These are phyloP conservation scores for Branchipolynoe longqiensis DNA, from an alignment of 2,888 invertebrate species.

Conservation along the genomic window DNA sequence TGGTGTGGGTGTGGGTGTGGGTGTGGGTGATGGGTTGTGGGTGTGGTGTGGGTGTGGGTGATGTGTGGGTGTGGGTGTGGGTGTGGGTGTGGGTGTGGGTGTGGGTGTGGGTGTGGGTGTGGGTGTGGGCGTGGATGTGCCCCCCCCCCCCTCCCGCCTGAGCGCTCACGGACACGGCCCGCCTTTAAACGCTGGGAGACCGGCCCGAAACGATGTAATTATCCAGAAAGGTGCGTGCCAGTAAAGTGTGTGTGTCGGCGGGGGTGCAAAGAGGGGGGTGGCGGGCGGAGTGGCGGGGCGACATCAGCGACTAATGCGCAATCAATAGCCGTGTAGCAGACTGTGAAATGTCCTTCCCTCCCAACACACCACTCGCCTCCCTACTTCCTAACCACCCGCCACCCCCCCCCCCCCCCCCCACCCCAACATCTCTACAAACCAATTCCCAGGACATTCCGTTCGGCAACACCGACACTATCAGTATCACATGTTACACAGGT, in stretches of 20 bases:
- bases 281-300: background rate
- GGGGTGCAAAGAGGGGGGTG: no score
- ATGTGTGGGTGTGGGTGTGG: no score
- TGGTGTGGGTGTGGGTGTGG: no score
- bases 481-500: no score
- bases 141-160: background rate
- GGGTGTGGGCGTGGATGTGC: background rate
- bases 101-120: background rate
- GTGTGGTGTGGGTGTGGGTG: no score
- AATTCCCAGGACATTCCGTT: no score
- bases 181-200: background rate
- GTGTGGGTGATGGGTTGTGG: no score
- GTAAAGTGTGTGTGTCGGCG: no score
- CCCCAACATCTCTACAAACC: background rate
- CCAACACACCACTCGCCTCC: background rate
- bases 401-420: background rate
- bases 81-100: background rate
- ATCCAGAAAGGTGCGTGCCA: conserved; percentile 38
- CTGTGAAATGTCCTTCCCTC: background rate
- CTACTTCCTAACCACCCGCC: background rate
- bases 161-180: background rate
- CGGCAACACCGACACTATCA: background rate
- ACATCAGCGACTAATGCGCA: conserved; percentile 34
- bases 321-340: conserved; percentile 4
- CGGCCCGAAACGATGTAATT: conserved; percentile 39